Conservation (phyloP, 2,113 vertebrate species). For the Psammodynastes pulverulentus region DNA sequence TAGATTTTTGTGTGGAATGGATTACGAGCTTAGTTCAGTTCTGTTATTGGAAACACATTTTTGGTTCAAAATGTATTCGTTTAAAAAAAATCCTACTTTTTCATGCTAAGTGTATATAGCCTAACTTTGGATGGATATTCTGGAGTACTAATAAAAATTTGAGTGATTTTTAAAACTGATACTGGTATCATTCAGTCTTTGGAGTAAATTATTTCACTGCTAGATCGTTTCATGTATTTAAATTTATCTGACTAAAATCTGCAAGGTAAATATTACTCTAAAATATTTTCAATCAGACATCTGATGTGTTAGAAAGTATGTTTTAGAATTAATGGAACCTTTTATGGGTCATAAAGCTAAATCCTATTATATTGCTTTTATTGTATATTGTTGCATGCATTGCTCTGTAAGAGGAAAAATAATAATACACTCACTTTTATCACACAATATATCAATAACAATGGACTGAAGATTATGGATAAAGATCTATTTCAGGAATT, state of each 20-base stretch:
- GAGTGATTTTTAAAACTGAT: background rate
- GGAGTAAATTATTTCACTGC: background rate
- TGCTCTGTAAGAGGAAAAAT: background rate
- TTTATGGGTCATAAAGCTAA: background rate
- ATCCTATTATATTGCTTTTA: background rate
- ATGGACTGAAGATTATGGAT: background rate
- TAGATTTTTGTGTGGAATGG: background rate
- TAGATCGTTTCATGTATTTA: background rate
- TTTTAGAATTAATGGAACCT: background rate
- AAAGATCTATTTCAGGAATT: background rate
- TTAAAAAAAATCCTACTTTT: background rate
- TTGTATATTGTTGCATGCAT: background rate
- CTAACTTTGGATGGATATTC: background rate
- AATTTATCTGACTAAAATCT: background rate
- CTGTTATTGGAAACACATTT: background rate
- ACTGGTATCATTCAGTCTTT: background rate
- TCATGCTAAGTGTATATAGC: background rate
- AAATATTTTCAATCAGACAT: background rate
- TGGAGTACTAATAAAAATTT: background rate
- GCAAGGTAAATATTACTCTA: background rate
- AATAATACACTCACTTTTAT: background rate
- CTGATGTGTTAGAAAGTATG: background rate
- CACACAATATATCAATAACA: background rate
- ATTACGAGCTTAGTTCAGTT: background rate
- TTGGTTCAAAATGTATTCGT: background rate